Percentiles rank a stretch among this genome's conserved stretches.
These are phyloP conservation scores for Brachyrhaphis roseni DNA, from an alignment of 2,797 vertebrate species.

Conservation along the genomic window DNA sequence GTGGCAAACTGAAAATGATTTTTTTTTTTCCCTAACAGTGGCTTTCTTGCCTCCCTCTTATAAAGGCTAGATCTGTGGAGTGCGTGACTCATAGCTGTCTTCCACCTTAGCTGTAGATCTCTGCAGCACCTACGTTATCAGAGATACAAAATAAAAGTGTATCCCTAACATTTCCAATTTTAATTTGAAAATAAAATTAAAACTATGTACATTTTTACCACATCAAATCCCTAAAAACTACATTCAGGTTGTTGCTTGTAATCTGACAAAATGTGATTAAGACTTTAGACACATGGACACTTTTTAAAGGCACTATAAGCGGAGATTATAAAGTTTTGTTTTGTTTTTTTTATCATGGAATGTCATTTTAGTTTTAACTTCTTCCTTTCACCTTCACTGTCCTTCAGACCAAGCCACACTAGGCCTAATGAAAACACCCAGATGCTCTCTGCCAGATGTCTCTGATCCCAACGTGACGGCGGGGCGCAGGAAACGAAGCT, in stretches of 20 bases:
- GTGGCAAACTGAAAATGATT: not conserved
- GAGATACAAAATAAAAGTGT: not conserved
- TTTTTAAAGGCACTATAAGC: not conserved
- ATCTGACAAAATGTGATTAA: not conserved
- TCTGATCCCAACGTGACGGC: constrained; percentile 40
- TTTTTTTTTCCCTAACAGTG: not conserved
- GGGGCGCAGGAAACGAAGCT: constrained; percentile 82
- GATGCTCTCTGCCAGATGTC: constrained; percentile 94
- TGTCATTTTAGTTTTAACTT: constrained; percentile 3
- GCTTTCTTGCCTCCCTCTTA: not conserved
- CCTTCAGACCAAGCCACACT: constrained; percentile 88
- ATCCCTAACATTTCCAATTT: not conserved
- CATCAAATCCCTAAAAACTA: no score
- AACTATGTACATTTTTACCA: not conserved
- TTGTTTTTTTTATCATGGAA: not conserved
- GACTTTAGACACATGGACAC: not conserved
- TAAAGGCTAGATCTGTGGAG: not conserved
- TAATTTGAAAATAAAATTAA: not conserved
- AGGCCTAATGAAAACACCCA: constrained; percentile 93
- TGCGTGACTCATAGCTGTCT: not conserved
- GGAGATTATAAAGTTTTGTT: not conserved
- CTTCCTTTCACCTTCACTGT: constrained; percentile 13
- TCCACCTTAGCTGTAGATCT: not conserved
- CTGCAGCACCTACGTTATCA: not conserved
- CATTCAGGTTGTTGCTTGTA: not conserved